A percentile compares a stretch with the other conserved stretches of the same genome.
These are phyloP conservation scores for Meloe dianella DNA, from an alignment of 2,888 invertebrate species.

Conservation along the genomic window DNA sequence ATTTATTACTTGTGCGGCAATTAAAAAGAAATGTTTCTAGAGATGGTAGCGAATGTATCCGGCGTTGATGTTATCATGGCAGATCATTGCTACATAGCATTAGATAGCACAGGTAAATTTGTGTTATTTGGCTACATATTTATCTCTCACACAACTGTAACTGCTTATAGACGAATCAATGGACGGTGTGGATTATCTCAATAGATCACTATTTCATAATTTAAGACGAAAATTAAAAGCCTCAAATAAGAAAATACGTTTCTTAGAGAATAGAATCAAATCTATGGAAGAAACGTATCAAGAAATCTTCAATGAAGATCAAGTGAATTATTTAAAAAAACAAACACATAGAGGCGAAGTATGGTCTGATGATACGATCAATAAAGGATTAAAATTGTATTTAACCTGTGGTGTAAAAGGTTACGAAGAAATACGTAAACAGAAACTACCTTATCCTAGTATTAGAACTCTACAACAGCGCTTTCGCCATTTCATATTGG, in stretches of 20 bases:
- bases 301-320: slow-evolving; percentile 13
- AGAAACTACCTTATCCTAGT: slow-evolving; percentile 24
- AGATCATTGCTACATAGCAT: not conserved
- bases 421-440: slow-evolving; percentile 23
- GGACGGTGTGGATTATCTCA: not conserved
- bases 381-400: slow-evolving; percentile 18
- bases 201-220: not conserved
- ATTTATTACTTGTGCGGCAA: not conserved
- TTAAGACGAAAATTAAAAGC: not conserved
- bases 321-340: slow-evolving; percentile 13
- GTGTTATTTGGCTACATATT: too few relatives aligned
- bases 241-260: not conserved
- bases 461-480: slow-evolving; percentile 23
- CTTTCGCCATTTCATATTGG: not conserved
- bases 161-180: not conserved
- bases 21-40: not conserved
- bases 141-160: too few relatives aligned
- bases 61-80: not conserved
- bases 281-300: not conserved
- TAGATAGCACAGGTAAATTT: not conserved
- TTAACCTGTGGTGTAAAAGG: slow-evolving; percentile 25
- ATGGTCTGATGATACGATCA: slow-evolving; percentile 20
- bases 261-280: not conserved
- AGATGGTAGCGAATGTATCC: not conserved
- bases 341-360: slow-evolving; percentile 1